These are phyloP conservation scores for Spilogale gracilis DNA, from an alignment of 2,113 vertebrate genomes.

Conservation along the genomic window DNA sequence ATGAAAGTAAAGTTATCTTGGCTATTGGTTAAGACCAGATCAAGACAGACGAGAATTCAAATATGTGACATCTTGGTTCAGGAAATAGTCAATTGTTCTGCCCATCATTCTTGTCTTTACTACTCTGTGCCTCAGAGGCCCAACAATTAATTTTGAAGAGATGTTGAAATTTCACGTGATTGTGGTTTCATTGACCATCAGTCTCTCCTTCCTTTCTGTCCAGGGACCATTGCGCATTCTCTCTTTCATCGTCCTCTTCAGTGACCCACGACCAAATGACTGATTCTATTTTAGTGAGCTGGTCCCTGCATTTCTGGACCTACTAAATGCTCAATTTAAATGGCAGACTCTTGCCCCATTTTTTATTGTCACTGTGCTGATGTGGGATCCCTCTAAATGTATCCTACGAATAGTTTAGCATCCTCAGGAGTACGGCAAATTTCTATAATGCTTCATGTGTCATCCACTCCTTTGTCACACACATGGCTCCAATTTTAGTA, in stretches of 20 bases:
- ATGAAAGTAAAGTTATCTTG: background rate
- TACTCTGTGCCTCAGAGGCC: conserved; percentile 44
- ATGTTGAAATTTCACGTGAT: conserved; percentile 78
- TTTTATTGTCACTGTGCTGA: conserved; percentile 2
- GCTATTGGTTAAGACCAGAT: background rate
- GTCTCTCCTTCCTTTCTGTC: conserved; percentile 66
- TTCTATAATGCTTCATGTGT: conserved; percentile 72
- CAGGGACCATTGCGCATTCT: conserved; percentile 3
- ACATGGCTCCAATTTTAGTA: conserved; percentile 81
- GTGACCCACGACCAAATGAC: conserved; percentile 55
- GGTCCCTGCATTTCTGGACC: conserved; percentile 37
- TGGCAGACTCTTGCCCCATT: background rate
- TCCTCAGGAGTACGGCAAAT: conserved; percentile 46
- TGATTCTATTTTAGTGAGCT: conserved; percentile 48
- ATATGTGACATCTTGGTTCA: background rate
- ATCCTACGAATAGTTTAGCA: conserved; percentile 55
- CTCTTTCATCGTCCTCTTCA: conserved; percentile 58
- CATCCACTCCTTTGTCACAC: conserved; percentile 75
- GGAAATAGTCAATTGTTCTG: conserved; percentile 31
- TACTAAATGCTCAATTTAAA: conserved; percentile 58
- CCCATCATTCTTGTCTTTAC: conserved; percentile 24
- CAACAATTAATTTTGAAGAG: conserved; percentile 78
- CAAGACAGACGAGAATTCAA: conserved; percentile 10
- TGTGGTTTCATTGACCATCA: conserved; percentile 68
- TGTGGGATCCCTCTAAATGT: background rate